These are phyloP conservation scores for Tragopan temminckii DNA, from an alignment of 2,797 vertebrate genomes.

Conservation along the genomic window DNA sequence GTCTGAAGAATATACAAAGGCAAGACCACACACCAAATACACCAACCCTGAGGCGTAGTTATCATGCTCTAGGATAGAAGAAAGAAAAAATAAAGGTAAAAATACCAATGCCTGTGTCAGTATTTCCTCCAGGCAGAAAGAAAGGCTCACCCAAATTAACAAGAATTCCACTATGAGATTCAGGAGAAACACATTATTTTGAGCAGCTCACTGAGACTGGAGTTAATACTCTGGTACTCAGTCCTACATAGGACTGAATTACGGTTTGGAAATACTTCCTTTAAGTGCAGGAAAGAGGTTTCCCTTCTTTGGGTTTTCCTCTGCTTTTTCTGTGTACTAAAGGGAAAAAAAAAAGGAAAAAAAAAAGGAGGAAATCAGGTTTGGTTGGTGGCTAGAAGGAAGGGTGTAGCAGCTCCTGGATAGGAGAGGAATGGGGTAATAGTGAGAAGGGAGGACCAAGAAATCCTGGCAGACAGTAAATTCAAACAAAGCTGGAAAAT, in stretches of 20 bases:
- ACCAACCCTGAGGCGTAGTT: background rate
- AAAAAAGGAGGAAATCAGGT: background rate
- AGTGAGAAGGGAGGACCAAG: background rate
- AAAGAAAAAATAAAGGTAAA: background rate
- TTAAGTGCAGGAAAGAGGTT: background rate
- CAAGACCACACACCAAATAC: background rate
- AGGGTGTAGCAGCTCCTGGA: background rate
- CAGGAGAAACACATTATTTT: background rate
- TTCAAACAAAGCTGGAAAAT: background rate
- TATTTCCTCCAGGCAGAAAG: background rate
- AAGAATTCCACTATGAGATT: background rate
- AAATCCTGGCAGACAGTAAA: background rate
- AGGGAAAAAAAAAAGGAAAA: rapidly evolving
- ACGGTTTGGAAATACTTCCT: background rate
- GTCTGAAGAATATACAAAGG: background rate
- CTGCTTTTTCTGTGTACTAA: background rate
- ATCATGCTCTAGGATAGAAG: background rate
- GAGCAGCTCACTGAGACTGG: background rate
- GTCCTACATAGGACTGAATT: background rate
- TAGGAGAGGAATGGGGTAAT: background rate
- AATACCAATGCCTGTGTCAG: background rate
- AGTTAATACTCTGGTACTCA: background rate
- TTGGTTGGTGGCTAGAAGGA: background rate
- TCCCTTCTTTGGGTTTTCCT: rapidly evolving
- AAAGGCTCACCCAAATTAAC: background rate